phyloP scores from a whole-genome alignment of 2,113 vertebrate species.

The Copsychus sechellarum region DNA sequence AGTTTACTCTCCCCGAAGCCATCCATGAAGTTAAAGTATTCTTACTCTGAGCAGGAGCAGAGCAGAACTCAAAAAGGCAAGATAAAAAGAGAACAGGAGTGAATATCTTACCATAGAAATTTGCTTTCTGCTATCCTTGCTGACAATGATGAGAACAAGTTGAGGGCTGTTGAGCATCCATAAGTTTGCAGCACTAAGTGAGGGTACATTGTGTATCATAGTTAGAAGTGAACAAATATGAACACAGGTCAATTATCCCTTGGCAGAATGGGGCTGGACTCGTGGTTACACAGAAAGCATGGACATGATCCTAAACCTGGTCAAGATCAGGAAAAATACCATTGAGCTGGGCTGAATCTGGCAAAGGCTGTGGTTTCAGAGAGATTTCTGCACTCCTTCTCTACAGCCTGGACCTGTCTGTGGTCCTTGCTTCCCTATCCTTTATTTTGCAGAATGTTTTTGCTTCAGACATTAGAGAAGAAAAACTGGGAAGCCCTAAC shows the following conservation, averaged over 20 bases:
- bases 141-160: background rate
- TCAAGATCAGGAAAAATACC: background rate
- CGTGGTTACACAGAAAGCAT: background rate
- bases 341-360: background rate
- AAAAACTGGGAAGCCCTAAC: background rate
- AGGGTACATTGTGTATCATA: background rate
- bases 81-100: background rate
- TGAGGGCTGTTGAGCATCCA: background rate
- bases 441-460: conserved; percentile 17
- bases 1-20: conserved; percentile 2
- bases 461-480: conserved; percentile 29
- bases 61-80: background rate
- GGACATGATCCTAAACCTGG: background rate
- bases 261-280: background rate
- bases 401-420: background rate
- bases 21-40: conserved; percentile 32
- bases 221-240: background rate
- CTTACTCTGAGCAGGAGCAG: background rate
- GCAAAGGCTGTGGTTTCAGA: background rate
- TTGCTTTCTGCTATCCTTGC: background rate
- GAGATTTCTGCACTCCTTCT: background rate
- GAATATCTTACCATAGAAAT: background rate
- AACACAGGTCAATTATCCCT: background rate
- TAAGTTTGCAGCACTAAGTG: background rate
- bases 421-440: background rate